Base-by-base conservation (phyloP, 2,113 vertebrate species). In the Furnarius figulus region DNA sequence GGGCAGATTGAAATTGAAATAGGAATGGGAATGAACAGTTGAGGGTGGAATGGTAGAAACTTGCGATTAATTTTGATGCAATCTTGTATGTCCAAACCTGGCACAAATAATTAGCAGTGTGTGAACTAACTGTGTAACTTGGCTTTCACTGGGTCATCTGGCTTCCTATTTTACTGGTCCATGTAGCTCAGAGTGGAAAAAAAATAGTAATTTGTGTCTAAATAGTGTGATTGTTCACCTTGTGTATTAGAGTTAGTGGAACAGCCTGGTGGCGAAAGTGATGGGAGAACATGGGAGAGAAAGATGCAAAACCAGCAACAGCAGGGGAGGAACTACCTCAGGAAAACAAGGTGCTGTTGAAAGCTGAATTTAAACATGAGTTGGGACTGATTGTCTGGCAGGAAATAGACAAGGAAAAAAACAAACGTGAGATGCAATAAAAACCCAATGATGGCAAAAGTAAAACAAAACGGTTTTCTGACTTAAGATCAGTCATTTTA, bases 401-500 rank as follows among this genome's bases (percentile, higher is more conserved):
- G 73, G 42, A 66, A 91, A 75, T 90, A 92, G 73, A 63, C 24
- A 35, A 87, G 40, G 58, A 37, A 75, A 93, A 95, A 96, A 56
- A 17, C 88, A 90, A 94, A 70, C 72, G 67, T 94, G 89, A 89
- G 88, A 67, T 35, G 42, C 77, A 91, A 93, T 95, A 97, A 96
- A 95, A 93, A 40, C 3, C 9, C 78, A 78, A 63, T 90, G 91
- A 87, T 66, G 61, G 70, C 10, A 15, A 94, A 96, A 95, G 94
- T 95, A 92, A 96, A 97, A 55, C 73, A 95, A 88, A 96, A 90
- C 2, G 20, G 42, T 90, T 95, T 96, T 92, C 87, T 93, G 89
- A 93, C 93, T 96, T 96, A 96, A 82, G 85, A 96, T 96, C 96
- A 87, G 95, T 93, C 85, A 83, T 90, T 97, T 96, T 96, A 97